Evolutionary conservation across 2,888 invertebrate genomes (phyloP), one percentile per base, ranked within the genome.

Genomic region (Cotesia congregata): DNA sequence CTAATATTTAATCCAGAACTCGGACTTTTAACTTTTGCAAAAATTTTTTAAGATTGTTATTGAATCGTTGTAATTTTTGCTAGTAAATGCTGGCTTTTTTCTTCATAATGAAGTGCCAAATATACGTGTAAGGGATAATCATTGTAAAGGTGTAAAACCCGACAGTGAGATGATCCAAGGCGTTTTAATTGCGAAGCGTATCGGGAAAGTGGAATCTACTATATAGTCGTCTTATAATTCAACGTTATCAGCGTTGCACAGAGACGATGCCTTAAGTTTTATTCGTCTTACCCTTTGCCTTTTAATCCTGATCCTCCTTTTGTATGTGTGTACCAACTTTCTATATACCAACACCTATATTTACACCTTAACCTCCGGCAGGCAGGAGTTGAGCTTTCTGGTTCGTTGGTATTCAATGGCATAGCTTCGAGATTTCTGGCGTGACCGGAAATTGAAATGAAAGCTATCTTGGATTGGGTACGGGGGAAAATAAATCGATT

Each of bases 391-490:
- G 75, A 67, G 65, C 73, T 68, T 78, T 74, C 78, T 79, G 50
- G 30, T 71, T 77, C 81, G 70, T 81, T 81, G 78, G 80, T 81
- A 81, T 80, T 81, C 80, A 80, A 80, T 80, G 74, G 77, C 76
- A 76, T 74, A 61, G 76, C 75, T 67, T 75, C 71, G 79, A 80
- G 80, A 80, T 80, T 77, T 77, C 77, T 72, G 75, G 77, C 81
- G 80, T 81, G 80, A 80, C 79, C 81, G 77, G 80, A 78, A 80
- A 80, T 81, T 79, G 76, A 78, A 80, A 81, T 77, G 77, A 74
- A 77, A 74, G 67, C 71, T 74, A 74, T 79, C 72, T 76, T 12
- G 60, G 60, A 74, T 77, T 71, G 71, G 70, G 64, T 69, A 59
- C 72, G 68, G 72, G 60, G 74, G 59, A 76, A 77, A 80, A 78